Evolutionary conservation across 2,888 invertebrate genomes (phyloP).

Genomic region (Galeopsomyia nigrocyanea): DNA sequence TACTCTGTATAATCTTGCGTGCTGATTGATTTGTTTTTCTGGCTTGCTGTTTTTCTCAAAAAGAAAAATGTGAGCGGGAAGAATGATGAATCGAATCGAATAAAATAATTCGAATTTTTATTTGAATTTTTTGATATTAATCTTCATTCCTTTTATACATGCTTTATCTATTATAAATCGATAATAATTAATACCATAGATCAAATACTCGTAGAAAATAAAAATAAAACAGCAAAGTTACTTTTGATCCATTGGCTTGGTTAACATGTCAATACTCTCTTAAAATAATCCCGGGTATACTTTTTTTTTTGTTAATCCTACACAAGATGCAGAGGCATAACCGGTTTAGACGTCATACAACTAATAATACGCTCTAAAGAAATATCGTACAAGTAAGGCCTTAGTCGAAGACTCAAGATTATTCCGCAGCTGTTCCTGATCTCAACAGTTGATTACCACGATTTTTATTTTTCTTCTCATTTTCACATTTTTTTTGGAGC

Average conservation of each 20-base stretch:
- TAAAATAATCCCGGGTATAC: constrained; percentile 27
- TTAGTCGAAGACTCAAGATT: constrained; percentile 44
- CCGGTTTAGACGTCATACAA: constrained; percentile 37
- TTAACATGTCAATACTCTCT: constrained; percentile 10
- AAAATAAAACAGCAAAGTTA: constrained; percentile 32
- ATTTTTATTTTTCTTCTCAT: constrained; percentile 7
- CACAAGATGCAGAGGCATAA: constrained; percentile 34
- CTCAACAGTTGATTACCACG: not conserved
- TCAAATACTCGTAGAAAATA: constrained; percentile 37
- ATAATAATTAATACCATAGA: constrained; percentile 32
- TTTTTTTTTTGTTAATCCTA: constrained; percentile 36
- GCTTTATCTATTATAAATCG: constrained; percentile 20
- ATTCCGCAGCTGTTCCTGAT: constrained; percentile 28
- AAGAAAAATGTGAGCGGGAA: constrained; percentile 35
- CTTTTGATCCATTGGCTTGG: constrained; percentile 26
- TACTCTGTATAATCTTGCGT: constrained; percentile 43
- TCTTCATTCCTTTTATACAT: constrained; percentile 25
- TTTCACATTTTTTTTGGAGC: constrained; percentile 24
- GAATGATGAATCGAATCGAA: constrained; percentile 42
- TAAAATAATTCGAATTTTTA: constrained; percentile 49
- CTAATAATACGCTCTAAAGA: constrained; percentile 39
- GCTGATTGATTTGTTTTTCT: constrained; percentile 36
- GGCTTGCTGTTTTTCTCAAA: constrained; percentile 18
- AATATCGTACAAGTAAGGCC: constrained; percentile 50
- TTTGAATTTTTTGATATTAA: constrained; percentile 43